Conservation (phyloP, 2,113 vertebrate species). For the Cariama cristata region DNA sequence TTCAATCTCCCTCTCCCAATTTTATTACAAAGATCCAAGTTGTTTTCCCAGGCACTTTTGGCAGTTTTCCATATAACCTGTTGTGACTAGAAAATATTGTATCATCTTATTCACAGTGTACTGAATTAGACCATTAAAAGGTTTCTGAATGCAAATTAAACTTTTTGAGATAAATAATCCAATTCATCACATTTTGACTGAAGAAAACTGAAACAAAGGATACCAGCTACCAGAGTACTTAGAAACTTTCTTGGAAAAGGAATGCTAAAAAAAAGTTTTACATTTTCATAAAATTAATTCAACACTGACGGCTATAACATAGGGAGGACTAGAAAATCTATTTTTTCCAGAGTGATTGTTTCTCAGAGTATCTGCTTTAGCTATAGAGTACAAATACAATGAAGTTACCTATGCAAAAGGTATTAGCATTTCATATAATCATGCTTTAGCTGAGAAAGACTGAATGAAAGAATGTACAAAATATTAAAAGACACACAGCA, state of each 20-base stretch:
- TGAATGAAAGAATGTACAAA: neutral
- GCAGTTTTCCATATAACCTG: neutral
- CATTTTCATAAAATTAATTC: neutral
- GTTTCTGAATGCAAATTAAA: neutral
- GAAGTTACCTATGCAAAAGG: neutral
- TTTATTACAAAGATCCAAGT: neutral
- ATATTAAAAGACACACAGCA: neutral
- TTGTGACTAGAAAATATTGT: neutral
- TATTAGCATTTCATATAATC: neutral
- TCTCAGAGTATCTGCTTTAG: neutral
- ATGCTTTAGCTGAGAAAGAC: neutral
- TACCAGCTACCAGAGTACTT: neutral
- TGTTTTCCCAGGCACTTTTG: neutral
- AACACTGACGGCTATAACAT: neutral
- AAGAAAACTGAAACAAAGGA: neutral
- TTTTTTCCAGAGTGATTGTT: neutral
- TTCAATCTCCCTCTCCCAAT: rapidly evolving
- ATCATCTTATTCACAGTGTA: neutral
- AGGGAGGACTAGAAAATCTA: neutral
- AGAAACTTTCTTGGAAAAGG: neutral
- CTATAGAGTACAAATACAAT: neutral
- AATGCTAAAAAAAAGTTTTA: neutral
- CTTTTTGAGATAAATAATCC: neutral
- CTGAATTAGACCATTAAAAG: neutral
- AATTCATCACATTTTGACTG: neutral